Percentiles rank a stretch among this genome's conserved stretches.
phyloP scores from a whole-genome alignment of 2,113 vertebrate genomes.

The Rhea americana region DNA sequence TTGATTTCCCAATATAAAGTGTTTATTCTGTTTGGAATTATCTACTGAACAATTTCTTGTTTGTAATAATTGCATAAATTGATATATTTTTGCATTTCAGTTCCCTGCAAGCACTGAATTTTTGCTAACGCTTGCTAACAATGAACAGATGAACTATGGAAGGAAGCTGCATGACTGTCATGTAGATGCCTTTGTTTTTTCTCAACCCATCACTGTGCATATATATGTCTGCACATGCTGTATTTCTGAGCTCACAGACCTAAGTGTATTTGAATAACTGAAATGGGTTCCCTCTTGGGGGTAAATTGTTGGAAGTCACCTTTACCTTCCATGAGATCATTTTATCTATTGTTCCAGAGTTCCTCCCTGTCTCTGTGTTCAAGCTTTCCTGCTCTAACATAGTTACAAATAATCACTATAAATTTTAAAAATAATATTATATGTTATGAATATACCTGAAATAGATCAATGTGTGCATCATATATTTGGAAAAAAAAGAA shows the following conservation, averaged over 20 bases:
- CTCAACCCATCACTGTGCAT: background rate
- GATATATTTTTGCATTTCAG: background rate
- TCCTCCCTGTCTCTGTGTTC: background rate
- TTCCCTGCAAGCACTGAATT: background rate
- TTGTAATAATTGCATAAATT: slow-evolving; percentile 21
- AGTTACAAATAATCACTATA: background rate
- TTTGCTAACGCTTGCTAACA: background rate
- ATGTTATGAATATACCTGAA: background rate
- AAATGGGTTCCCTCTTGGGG: background rate
- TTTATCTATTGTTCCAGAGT: background rate
- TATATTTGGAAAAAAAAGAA: background rate
- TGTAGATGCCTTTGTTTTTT: background rate
- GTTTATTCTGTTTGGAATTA: background rate
- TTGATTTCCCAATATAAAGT: background rate
- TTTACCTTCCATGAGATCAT: background rate
- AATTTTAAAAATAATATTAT: background rate
- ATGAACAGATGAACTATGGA: background rate
- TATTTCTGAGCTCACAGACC: background rate
- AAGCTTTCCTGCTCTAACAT: background rate
- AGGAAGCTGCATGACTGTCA: background rate
- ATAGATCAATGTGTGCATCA: background rate
- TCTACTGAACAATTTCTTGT: background rate
- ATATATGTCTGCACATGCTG: background rate
- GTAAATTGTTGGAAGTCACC: background rate
- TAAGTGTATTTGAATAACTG: background rate